phyloP scores from a whole-genome alignment of 2,888 invertebrate species.

The Meteorus cinctellus region DNA sequence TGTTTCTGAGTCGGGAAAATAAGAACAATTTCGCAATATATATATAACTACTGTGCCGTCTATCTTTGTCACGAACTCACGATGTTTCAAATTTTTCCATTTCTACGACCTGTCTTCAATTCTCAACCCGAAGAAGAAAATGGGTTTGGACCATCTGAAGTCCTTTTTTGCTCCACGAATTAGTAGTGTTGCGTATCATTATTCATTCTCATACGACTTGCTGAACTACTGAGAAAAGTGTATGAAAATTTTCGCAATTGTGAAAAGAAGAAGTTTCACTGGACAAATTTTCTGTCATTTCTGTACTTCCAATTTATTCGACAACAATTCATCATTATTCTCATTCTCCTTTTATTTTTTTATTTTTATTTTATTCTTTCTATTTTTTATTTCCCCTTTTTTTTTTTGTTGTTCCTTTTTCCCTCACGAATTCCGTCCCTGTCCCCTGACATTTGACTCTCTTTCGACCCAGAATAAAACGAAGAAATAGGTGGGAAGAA shows the following conservation, averaged over 20 bases:
- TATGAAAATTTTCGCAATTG: no score
- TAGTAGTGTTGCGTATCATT: no score
- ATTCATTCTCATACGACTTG: no score
- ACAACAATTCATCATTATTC: slow-evolving; percentile 44
- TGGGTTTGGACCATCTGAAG: no score
- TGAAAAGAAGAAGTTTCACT: no score
- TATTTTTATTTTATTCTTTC: slow-evolving; percentile 39
- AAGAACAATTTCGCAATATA: slow-evolving; percentile 3
- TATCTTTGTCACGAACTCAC: no score
- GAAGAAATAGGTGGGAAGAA: neutral
- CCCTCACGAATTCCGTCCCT: slow-evolving; percentile 6
- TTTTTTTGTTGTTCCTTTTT: neutral
- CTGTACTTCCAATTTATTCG: slow-evolving; percentile 24
- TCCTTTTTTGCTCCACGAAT: no score
- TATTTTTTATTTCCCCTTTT: slow-evolving; percentile 20
- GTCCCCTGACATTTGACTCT: slow-evolving; percentile 25
- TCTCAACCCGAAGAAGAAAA: no score
- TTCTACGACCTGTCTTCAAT: no score
- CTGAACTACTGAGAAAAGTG: no score
- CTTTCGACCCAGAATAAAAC: slow-evolving; percentile 3
- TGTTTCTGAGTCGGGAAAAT: slow-evolving; percentile 11
- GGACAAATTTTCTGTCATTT: neutral
- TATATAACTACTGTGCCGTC: neutral
- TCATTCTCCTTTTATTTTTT: neutral
- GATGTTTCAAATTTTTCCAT: no score